phyloP scores from a whole-genome alignment of 2,888 invertebrate genomes.

The Pyrrhia umbra region DNA sequence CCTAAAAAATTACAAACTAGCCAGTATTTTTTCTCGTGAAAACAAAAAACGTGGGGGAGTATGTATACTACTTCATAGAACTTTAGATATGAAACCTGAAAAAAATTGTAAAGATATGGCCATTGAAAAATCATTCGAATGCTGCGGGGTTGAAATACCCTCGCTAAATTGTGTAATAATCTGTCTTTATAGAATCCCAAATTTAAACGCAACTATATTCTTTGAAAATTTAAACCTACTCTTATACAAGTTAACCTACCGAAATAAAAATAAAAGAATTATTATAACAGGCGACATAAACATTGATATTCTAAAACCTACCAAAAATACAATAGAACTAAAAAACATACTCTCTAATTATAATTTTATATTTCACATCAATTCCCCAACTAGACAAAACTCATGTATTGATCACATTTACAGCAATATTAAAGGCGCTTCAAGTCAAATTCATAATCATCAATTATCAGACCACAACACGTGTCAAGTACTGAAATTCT shows the following conservation, averaged over 20 bases:
- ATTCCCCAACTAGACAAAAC: no score
- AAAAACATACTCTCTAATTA: background rate
- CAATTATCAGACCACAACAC: background rate
- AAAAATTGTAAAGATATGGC: background rate
- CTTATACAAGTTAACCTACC: background rate
- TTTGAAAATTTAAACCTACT: background rate
- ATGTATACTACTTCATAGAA: background rate
- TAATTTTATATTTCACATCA: no score
- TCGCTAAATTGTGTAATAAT: background rate
- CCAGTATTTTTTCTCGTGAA: background rate
- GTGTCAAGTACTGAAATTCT: background rate
- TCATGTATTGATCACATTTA: background rate
- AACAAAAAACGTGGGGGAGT: background rate
- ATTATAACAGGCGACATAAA: background rate
- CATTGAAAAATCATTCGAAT: background rate
- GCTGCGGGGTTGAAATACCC: background rate
- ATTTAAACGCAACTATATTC: background rate
- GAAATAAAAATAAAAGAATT: background rate
- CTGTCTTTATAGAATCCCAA: background rate
- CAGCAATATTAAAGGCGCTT: background rate
- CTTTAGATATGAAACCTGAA: background rate
- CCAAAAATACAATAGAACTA: background rate
- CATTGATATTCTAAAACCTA: background rate
- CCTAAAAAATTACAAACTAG: background rate
- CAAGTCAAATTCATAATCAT: background rate